Conservation (phyloP, 2,113 vertebrate genomes). For the Falco punctatus region DNA sequence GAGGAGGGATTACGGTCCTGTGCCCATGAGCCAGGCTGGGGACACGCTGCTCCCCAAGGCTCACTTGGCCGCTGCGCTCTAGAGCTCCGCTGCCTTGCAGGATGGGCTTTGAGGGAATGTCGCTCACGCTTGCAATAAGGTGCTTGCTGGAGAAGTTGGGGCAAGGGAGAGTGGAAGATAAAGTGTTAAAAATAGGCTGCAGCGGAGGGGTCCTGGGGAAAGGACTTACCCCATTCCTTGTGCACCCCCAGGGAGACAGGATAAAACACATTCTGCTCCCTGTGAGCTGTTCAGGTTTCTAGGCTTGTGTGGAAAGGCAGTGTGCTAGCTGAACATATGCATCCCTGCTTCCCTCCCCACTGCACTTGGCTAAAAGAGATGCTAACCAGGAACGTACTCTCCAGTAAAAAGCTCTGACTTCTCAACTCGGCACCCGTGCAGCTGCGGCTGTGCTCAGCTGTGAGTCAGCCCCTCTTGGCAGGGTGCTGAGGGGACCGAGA, state of each 20-base stretch:
- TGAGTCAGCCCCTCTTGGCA: background rate
- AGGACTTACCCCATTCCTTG: background rate
- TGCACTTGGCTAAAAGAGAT: background rate
- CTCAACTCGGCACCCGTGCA: background rate
- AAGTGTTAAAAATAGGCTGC: background rate
- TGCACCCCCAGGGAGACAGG: fast-evolving
- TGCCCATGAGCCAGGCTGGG: background rate
- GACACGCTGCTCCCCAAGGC: background rate
- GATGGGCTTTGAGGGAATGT: background rate
- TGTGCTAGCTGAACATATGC: background rate
- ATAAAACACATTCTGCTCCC: background rate
- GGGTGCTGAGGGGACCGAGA: background rate
- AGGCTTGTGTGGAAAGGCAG: background rate
- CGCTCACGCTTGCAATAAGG: fast-evolving
- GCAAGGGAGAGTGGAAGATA: background rate
- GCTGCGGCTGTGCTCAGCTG: background rate
- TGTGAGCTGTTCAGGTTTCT: background rate
- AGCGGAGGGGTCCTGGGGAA: background rate
- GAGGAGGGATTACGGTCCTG: background rate
- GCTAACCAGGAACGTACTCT: background rate
- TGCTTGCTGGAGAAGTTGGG: background rate
- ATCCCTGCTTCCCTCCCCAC: background rate
- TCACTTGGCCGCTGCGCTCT: background rate
- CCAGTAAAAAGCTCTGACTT: background rate
- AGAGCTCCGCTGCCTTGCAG: background rate